Conservation (phyloP, 1,140 invertebrate genomes). For the Drosophila pseudoobscura region DNA sequence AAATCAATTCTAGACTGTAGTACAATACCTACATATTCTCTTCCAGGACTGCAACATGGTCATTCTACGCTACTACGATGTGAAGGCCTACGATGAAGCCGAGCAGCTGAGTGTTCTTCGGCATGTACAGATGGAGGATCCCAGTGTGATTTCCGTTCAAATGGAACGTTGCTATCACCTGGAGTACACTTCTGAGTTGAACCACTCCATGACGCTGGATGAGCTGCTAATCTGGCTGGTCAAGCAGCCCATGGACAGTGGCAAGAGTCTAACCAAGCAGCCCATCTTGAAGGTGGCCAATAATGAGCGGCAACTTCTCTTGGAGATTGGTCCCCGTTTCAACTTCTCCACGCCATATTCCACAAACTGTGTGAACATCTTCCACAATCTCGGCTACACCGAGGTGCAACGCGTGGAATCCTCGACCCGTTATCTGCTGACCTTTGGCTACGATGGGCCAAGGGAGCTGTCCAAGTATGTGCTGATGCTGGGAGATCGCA, state of each 20-base stretch:
- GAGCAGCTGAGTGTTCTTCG: constrained; percentile 44
- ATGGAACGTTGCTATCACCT: constrained; percentile 93
- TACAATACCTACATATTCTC: not conserved
- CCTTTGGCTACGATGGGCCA: constrained; percentile 78
- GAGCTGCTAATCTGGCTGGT: constrained; percentile 89
- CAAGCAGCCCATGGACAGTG: constrained; percentile 85
- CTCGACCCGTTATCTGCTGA: constrained; percentile 91
- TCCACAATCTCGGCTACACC: constrained; percentile 90
- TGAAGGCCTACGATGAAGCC: constrained; percentile 42
- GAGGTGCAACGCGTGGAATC: constrained; percentile 91
- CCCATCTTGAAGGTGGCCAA: constrained; percentile 63
- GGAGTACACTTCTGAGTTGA: constrained; percentile 83
- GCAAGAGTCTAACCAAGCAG: constrained; percentile 84
- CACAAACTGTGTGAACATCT: constrained; percentile 97
- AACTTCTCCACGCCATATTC: constrained; percentile 98
- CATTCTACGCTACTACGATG: constrained; percentile 67
- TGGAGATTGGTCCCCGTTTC: constrained; percentile 91
- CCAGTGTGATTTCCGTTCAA: constrained; percentile 82
- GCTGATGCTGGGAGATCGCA: constrained; percentile 90
- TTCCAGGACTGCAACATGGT: constrained; percentile 55
- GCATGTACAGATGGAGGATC: constrained; percentile 41
- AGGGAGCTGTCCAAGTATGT: constrained; percentile 85
- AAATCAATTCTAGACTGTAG: not conserved
- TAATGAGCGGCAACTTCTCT: constrained; percentile 25
- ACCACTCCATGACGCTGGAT: constrained; percentile 84